Conservation (phyloP, 2,888 invertebrate genomes). For the Colostygia pectinataria region DNA sequence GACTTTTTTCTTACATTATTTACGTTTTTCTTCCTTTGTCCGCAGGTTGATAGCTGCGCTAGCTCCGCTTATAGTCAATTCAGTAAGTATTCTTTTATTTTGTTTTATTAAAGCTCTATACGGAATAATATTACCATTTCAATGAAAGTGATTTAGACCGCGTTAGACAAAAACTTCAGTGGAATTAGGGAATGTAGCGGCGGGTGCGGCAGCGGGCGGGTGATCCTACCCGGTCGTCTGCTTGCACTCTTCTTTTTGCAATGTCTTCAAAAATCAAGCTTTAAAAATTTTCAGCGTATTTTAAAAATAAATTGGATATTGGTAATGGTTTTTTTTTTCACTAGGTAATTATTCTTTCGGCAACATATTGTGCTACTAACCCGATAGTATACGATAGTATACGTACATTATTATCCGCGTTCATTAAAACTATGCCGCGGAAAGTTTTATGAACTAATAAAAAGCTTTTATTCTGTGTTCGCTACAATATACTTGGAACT, state of each 20-base stretch:
- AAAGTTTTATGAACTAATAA: conserved; percentile 8
- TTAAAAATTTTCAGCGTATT: conserved; percentile 9
- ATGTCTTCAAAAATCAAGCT: conserved; percentile 63
- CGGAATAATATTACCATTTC: conserved; percentile 14
- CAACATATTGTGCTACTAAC: background rate
- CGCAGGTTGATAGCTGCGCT: conserved; percentile 72
- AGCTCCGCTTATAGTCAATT: conserved; percentile 61
- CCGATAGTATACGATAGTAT: background rate
- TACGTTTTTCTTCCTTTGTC: conserved; percentile 36
- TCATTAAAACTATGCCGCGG: conserved; percentile 3
- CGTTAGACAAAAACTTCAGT: conserved; percentile 46
- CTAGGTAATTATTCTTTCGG: no score
- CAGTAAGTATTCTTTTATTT: conserved; percentile 57
- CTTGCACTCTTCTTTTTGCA: conserved; percentile 71
- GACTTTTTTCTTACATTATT: background rate
- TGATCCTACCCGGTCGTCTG: conserved; percentile 58
- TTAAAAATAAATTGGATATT: background rate
- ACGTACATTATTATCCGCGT: background rate
- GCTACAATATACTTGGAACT: conserved; percentile 25
- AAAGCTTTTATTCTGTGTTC: conserved; percentile 12
- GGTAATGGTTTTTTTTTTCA: background rate
- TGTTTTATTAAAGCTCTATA: background rate
- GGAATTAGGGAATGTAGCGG: conserved; percentile 57
- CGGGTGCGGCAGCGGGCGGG: conserved; percentile 37
- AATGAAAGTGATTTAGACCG: conserved; percentile 37